These are phyloP conservation scores for Drosophila hamatofila DNA, from an alignment of 2,888 invertebrate species.

Conservation along the genomic window DNA sequence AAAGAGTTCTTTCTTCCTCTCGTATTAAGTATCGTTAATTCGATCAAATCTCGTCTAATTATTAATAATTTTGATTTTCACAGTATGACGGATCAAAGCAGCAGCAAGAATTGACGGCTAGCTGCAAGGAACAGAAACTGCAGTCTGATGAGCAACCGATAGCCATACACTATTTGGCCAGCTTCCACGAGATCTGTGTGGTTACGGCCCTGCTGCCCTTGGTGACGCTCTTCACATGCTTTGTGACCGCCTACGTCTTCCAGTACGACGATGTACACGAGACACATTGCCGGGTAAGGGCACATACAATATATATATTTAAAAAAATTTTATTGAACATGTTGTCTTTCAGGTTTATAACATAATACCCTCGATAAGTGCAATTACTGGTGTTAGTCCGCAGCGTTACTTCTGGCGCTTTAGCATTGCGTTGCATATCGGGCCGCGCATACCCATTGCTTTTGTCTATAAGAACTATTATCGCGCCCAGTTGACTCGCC, in stretches of 20 bases:
- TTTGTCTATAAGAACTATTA: slow-evolving; percentile 94
- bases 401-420: slow-evolving; percentile 97
- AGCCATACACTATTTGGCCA: slow-evolving; percentile 89
- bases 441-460: slow-evolving; percentile 95
- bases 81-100: slow-evolving; percentile 44
- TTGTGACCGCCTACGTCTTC: slow-evolving; percentile 95
- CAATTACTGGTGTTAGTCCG: slow-evolving; percentile 96
- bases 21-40: not conserved
- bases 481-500: slow-evolving; percentile 86
- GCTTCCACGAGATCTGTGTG: slow-evolving; percentile 92
- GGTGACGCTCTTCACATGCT: slow-evolving; percentile 93
- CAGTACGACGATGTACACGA: slow-evolving; percentile 97
- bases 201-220: slow-evolving; percentile 94
- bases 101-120: slow-evolving; percentile 30
- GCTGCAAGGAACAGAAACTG: slow-evolving; percentile 31
- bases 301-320: not conserved
- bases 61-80: not conserved
- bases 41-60: not conserved
- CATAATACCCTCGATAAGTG: slow-evolving; percentile 97
- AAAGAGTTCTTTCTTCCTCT: not conserved
- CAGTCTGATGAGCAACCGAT: slow-evolving; percentile 82
- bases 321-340: not conserved
- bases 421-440: slow-evolving; percentile 95
- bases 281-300: slow-evolving; percentile 95
- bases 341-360: slow-evolving; percentile 91